phyloP scores from a whole-genome alignment of 2,797 vertebrate genomes.

The Potorous gilbertii region DNA sequence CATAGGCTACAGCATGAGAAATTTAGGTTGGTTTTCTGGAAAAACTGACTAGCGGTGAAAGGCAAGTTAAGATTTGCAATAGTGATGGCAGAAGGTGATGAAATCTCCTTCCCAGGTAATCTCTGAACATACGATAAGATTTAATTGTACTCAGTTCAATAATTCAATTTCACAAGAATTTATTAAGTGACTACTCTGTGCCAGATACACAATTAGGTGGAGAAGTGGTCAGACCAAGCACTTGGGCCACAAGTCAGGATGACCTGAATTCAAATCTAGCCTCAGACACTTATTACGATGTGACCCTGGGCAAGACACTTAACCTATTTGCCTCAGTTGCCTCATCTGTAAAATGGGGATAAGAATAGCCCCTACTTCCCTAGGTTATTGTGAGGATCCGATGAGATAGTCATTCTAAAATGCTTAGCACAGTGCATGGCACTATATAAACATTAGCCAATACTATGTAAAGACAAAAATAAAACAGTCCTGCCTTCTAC shows the following conservation, averaged over 20 bases:
- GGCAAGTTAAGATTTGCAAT: neutral
- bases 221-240: neutral
- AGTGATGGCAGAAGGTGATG: neutral
- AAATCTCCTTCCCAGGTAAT: neutral
- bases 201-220: neutral
- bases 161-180: neutral
- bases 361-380: neutral
- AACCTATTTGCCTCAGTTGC: neutral
- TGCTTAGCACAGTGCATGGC: neutral
- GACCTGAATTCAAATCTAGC: neutral
- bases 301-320: neutral
- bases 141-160: neutral
- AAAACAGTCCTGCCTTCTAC: neutral
- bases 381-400: neutral
- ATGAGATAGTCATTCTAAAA: neutral
- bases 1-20: neutral
- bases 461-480: neutral
- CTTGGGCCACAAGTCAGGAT: neutral
- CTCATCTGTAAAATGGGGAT: neutral
- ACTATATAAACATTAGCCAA: neutral
- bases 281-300: neutral
- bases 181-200: neutral
- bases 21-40: neutral
- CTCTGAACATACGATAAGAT: neutral
- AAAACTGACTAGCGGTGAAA: neutral